These are phyloP conservation scores for Carposina sasakii DNA, from an alignment of 1,140 invertebrate species.

Conservation along the genomic window DNA sequence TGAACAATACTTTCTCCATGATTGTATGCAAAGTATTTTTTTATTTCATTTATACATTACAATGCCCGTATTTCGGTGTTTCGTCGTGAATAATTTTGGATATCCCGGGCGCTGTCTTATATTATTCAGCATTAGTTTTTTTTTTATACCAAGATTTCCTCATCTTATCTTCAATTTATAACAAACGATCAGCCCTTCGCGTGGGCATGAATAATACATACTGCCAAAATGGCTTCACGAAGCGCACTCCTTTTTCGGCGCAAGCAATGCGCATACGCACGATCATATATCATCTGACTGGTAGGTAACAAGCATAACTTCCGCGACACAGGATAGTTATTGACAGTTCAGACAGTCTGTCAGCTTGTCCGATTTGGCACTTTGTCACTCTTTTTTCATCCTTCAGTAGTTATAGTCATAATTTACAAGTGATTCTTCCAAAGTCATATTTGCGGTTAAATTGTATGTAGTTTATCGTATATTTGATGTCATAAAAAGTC, in stretches of 20 bases:
- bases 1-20: slow-evolving; percentile 48
- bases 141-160: slow-evolving; percentile 26
- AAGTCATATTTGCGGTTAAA: no score
- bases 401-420: no score
- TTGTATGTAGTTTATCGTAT: no score
- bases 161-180: slow-evolving; percentile 42
- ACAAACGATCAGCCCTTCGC: not conserved
- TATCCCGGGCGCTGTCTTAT: no score
- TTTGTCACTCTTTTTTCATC: no score
- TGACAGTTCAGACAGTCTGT: slow-evolving; percentile 26
- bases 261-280: slow-evolving; percentile 9
- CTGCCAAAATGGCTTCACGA: slow-evolving; percentile 36
- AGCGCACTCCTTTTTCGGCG: slow-evolving; percentile 34
- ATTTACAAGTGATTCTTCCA: no score
- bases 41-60: slow-evolving; percentile 54
- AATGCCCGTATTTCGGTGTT: no score
- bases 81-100: no score
- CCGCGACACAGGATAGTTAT: not conserved
- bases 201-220: slow-evolving; percentile 51
- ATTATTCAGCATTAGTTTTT: no score
- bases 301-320: not conserved
- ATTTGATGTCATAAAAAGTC: no score
- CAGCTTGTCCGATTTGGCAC: no score
- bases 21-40: slow-evolving; percentile 63
- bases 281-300: slow-evolving; percentile 21